Base-by-base conservation (phyloP, 2,888 invertebrate species). In the Siphonodentalium dalli region DNA sequence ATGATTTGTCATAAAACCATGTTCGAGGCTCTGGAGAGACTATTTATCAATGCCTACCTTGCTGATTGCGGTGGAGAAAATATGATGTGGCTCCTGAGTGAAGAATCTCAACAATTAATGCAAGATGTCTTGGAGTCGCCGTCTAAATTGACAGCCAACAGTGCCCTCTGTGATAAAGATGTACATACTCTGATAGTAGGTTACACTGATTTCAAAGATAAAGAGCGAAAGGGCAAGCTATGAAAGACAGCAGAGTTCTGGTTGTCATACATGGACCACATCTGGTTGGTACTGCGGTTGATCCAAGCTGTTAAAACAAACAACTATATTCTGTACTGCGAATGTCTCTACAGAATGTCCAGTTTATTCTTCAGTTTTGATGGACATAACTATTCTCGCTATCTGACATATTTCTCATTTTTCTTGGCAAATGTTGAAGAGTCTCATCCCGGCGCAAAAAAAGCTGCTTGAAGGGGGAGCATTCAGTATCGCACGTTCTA, bases 101-200 rank as follows among this genome's bases (percentile, higher is more conserved):
- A n/a, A n/a, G n/a, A n/a, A n/a, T n/a, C n/a, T n/a, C n/a, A n/a
- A n/a, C n/a, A n/a, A n/a, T n/a, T n/a, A n/a, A n/a, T n/a, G n/a
- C n/a, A n/a, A n/a, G n/a, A n/a, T n/a, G n/a, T n/a, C n/a, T n/a
- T n/a, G n/a, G n/a, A n/a, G n/a, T n/a, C n/a, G n/a, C n/a, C n/a
- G n/a, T n/a, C n/a, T n/a, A n/a, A n/a, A n/a, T n/a, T n/a, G n/a
- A n/a, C n/a, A n/a, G n/a, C n/a, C 29, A 31, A 26, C 61, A 33
- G 35, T 63, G 7, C 18, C 47, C 18, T 63, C 55, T 31, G 58
- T 56, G 45, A 61, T 48, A 27, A 28, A 21, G 2, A 28, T 60
- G 40, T 20, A 39, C 4, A 56, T 56, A 45, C 13, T 20, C 13
- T 20, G 55, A 5, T 52, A 60, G 33, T 6, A 7, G 18, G n/a